Percentiles rank a stretch among this genome's conserved stretches.
These are phyloP conservation scores for Capromys pilorides DNA, from an alignment of 2,797 vertebrate genomes.

Conservation along the genomic window DNA sequence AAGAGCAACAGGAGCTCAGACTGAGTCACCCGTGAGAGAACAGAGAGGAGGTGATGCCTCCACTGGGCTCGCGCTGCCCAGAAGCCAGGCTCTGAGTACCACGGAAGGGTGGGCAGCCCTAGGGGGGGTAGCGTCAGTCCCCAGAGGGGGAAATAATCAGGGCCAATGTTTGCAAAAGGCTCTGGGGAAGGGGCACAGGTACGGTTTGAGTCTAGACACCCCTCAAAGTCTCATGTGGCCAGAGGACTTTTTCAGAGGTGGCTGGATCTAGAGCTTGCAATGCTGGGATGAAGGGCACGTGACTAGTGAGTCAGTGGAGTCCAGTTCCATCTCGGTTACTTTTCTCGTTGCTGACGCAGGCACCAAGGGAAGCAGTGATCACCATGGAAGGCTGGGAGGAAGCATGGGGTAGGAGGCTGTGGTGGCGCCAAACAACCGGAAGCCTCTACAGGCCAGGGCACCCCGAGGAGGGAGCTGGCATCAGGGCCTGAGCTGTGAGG, in stretches of 20 bases:
- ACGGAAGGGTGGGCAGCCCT: neutral
- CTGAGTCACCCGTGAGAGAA: neutral
- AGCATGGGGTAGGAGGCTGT: neutral
- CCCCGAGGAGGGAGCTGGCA: neutral
- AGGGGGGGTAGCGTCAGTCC: neutral
- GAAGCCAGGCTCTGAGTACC: neutral
- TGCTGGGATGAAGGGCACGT: neutral
- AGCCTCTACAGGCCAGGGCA: neutral
- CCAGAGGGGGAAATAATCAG: neutral
- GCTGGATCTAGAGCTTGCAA: neutral
- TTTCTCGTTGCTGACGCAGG: neutral
- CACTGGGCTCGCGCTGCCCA: rapidly evolving
- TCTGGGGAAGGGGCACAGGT: neutral
- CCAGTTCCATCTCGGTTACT: neutral
- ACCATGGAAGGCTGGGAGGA: neutral
- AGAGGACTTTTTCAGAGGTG: neutral
- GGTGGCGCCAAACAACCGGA: neutral
- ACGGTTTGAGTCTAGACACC: neutral
- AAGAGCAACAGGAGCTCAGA: neutral
- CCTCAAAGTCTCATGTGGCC: neutral
- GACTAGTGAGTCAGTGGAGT: neutral
- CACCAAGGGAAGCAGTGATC: rapidly evolving
- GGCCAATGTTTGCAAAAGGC: neutral
- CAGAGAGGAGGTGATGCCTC: neutral
- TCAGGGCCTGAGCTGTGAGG: neutral